Evolutionary conservation across 2,888 invertebrate genomes (phyloP), one percentile per base, ranked within the genome.

Genomic region (Disparrhopalites patrizii): DNA sequence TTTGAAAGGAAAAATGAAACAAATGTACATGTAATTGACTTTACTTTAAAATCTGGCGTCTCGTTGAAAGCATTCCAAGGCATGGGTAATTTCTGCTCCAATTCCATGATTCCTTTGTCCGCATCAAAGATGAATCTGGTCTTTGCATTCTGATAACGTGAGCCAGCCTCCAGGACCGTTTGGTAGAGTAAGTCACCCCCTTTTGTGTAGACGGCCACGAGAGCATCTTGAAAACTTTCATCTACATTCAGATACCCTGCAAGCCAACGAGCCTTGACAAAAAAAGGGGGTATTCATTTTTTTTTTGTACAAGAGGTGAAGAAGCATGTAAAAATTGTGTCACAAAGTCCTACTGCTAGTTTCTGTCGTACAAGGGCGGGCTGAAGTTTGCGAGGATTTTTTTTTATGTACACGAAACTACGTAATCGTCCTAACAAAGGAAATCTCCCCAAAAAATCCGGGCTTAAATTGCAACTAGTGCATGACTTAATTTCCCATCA

Each of bases 41-140:
- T 76, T 79, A 83, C 83, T 76, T 84, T 83, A 77, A 90, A 91
- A 77, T 87, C 88, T 0, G 92, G 92, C 0, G 90, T 90, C 73
- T 90, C 86, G 78, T 92, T 91, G 78, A 93, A 93, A 0, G 91
- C 88, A 79, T 92, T 91, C 92, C 92, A 92, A 0, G 92, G 90
- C 85, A 93, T 89, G 0, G 93, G 93, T 47, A 93, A 81, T 76
- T 93, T 93, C 76, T 93, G 92, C 76, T 92, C 91, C 54, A 91
- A 80, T 56, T 88, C 83, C 75, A 93, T 85, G 56, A 88, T 81
- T 3, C 93, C 93, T 27, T 84, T 83, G 57, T 87, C 85, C 0
- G 91, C 89, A 77, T 91, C 90, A 79, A 91, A 92, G 62, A 90
- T 83, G 78, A 93, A 93, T 79, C 89, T 89, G 0, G 92, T 93